A percentile compares a stretch with the other conserved stretches of the same genome.
Evolutionary conservation across 2,888 invertebrate species (phyloP).

Genomic region (Latheticus oryzae): DNA sequence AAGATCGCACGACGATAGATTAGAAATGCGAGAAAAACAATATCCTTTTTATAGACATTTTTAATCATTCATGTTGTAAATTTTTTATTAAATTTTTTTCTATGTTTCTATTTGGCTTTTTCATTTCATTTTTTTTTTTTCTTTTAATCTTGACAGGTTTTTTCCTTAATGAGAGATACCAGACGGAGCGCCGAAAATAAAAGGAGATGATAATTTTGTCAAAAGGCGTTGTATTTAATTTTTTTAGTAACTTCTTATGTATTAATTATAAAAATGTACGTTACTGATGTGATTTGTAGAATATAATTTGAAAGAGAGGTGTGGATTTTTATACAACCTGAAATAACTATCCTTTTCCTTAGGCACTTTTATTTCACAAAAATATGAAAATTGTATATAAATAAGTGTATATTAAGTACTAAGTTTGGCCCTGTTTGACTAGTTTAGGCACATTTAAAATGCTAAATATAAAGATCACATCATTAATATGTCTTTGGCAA

Average conservation of each 20-base stretch:
- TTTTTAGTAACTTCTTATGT: slow-evolving; percentile 33
- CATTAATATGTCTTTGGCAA: slow-evolving; percentile 25
- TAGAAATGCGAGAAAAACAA: slow-evolving; percentile 83
- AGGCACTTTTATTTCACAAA: slow-evolving; percentile 37
- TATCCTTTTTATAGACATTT: slow-evolving; percentile 72
- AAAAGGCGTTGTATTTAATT: slow-evolving; percentile 9
- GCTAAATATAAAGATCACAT: slow-evolving; percentile 23
- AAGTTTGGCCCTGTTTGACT: slow-evolving; percentile 42
- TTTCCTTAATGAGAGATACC: slow-evolving; percentile 64
- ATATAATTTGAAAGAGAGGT: slow-evolving; percentile 18
- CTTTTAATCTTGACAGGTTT: slow-evolving; percentile 23
- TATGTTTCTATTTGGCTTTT: slow-evolving; percentile 36
- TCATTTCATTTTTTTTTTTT: slow-evolving; percentile 16
- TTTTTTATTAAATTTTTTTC: slow-evolving; percentile 44
- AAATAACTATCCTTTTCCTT: no score
- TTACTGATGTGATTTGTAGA: slow-evolving; percentile 43
- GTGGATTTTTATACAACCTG: not conserved
- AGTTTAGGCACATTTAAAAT: slow-evolving; percentile 39
- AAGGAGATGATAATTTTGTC: slow-evolving; percentile 61
- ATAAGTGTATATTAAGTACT: slow-evolving; percentile 33
- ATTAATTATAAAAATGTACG: slow-evolving; percentile 35
- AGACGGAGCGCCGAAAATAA: slow-evolving; percentile 66
- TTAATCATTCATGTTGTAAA: slow-evolving; percentile 24
- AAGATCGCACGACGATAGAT: slow-evolving; percentile 82
- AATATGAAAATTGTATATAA: slow-evolving; percentile 33